Evolutionary conservation across 2,113 vertebrate species (phyloP).

Genomic region (Miniopterus natalensis): DNA sequence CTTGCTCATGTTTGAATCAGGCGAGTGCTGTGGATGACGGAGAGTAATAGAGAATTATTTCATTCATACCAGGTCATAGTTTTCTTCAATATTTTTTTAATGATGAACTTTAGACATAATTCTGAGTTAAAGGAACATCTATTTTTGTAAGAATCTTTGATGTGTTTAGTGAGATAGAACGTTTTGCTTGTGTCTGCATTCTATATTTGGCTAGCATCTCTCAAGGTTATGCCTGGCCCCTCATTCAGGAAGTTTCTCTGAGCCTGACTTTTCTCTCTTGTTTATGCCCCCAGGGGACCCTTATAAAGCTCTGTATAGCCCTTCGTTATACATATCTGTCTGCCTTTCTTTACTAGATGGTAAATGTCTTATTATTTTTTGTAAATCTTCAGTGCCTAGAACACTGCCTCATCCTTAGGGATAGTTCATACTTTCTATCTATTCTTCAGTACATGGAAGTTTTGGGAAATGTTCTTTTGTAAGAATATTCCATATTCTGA

Average conservation of each 20-base stretch:
- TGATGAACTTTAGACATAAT: not conserved
- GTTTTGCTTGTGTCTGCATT: not conserved
- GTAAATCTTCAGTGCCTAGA: not conserved
- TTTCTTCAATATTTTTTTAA: not conserved
- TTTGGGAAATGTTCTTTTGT: not conserved
- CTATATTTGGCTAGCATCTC: not conserved
- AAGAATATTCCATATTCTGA: not conserved
- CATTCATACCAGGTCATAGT: not conserved
- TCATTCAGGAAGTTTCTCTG: not conserved
- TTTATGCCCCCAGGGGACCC: not conserved
- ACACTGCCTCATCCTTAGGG: not conserved
- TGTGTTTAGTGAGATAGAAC: not conserved
- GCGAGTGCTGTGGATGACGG: not conserved
- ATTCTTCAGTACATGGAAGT: not conserved
- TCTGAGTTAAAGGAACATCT: not conserved
- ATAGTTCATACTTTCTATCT: not conserved
- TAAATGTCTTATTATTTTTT: not conserved
- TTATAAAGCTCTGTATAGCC: not conserved
- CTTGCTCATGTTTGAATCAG: not conserved
- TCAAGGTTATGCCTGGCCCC: not conserved
- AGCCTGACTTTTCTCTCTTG: not conserved
- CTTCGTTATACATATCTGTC: not conserved
- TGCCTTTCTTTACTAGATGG: not conserved
- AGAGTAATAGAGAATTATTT: not conserved
- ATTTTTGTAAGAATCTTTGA: not conserved